These are phyloP conservation scores for Lutjanus campechanus DNA, from an alignment of 2,797 vertebrate species.

Conservation along the genomic window DNA sequence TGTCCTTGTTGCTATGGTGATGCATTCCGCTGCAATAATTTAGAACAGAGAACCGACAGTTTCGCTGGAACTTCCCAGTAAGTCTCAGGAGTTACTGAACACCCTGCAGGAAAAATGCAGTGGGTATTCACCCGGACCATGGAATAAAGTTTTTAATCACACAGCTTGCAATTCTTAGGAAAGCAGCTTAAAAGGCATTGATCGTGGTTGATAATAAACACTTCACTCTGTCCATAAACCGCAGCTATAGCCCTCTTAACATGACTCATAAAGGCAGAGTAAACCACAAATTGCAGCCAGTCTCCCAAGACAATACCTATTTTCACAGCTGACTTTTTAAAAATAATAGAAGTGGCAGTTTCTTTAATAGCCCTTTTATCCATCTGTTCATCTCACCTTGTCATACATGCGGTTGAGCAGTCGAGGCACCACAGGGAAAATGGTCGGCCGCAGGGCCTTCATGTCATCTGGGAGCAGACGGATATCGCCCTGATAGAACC, in stretches of 20 bases:
- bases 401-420: slow-evolving; percentile 98
- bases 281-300: background rate
- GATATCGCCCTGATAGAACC: slow-evolving; percentile 98
- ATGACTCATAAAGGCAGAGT: background rate
- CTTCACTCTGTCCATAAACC: background rate
- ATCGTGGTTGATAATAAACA: background rate
- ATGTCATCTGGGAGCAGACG: slow-evolving; percentile 97
- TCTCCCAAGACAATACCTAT: background rate
- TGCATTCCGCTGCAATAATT: no score
- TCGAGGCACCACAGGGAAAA: slow-evolving; percentile 97
- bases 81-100: no score
- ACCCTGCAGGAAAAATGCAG: no score
- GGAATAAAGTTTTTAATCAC: no score
- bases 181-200: background rate
- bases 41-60: no score
- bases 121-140: no score
- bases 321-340: background rate
- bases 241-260: background rate
- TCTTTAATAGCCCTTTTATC: background rate
- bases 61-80: no score
- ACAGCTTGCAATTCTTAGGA: background rate
- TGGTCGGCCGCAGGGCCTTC: slow-evolving; percentile 94
- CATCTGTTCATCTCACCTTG: slow-evolving; percentile 87
- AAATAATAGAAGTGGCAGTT: background rate
- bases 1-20: no score